Percentiles rank a stretch among this genome's conserved stretches.
phyloP scores from a whole-genome alignment of 1,140 invertebrate species.

The Scylla paramamosain region DNA sequence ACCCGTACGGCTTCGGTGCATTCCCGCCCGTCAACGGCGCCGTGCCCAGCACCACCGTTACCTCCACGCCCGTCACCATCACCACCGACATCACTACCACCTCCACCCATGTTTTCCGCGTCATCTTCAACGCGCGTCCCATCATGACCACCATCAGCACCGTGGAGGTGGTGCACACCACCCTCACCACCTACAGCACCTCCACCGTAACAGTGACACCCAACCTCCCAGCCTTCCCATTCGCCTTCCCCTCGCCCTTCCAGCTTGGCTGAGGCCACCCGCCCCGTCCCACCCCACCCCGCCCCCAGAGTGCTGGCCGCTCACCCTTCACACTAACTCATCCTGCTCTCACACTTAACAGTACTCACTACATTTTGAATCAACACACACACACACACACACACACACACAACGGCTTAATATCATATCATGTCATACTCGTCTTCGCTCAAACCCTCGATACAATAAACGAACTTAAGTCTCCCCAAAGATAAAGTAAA shows the following conservation, averaged over 20 bases:
- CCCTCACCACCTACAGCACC: constrained; percentile 90
- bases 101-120: constrained; percentile 89
- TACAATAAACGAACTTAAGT: no score
- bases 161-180: constrained; percentile 90
- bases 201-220: constrained; percentile 88
- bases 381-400: background rate
- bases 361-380: no score
- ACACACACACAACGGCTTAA: background rate
- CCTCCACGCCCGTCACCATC: constrained; percentile 89
- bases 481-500: no score
- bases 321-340: constrained; percentile 7
- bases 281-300: background rate
- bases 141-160: constrained; percentile 92
- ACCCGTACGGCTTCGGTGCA: constrained; percentile 83
- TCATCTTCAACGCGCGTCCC: constrained; percentile 93
- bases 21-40: constrained; percentile 80
- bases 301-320: constrained; percentile 50
- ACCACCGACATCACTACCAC: constrained; percentile 90
- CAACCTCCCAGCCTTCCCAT: constrained; percentile 81
- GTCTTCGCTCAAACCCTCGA: no score
- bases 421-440: no score
- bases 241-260: constrained; percentile 75
- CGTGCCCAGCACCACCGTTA: constrained; percentile 87
- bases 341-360: no score
- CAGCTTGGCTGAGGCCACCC: constrained; percentile 50